These are phyloP conservation scores for Muscidifurax raptorellus DNA, from an alignment of 1,140 invertebrate genomes.

Conservation along the genomic window DNA sequence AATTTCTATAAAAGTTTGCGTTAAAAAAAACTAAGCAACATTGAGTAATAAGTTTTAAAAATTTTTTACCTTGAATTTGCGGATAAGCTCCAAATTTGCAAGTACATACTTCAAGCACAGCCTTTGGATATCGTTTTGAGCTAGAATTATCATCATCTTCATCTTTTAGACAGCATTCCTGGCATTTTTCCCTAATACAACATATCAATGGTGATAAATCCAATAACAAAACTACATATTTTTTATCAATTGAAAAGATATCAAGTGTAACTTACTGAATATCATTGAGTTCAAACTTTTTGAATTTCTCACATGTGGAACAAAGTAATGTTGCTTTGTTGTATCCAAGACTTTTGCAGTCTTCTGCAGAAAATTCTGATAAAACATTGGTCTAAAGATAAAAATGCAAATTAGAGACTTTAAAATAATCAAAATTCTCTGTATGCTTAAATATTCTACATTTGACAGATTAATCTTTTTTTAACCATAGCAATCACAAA, in stretches of 20 bases:
- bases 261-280: conserved; percentile 76
- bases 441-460: no score
- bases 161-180: conserved; percentile 83
- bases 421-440: not conserved
- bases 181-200: conserved; percentile 81
- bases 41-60: not conserved
- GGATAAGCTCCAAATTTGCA: conserved; percentile 97
- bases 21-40: conserved; percentile 35
- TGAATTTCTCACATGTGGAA: conserved; percentile 90
- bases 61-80: conserved; percentile 87
- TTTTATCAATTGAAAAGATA: conserved; percentile 5
- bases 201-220: conserved; percentile 45
- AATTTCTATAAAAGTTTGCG: conserved; percentile 22
- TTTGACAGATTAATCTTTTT: no score
- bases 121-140: conserved; percentile 87
- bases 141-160: conserved; percentile 79
- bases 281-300: conserved; percentile 84
- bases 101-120: conserved; percentile 93
- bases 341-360: conserved; percentile 91
- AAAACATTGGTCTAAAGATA: conserved; percentile 5
- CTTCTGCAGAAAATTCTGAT: conserved; percentile 84
- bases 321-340: conserved; percentile 91
- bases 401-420: not conserved
- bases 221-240: not conserved
- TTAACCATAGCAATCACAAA: no score